Conservation (phyloP, 2,888 invertebrate species). For the Urechis unicinctus region DNA sequence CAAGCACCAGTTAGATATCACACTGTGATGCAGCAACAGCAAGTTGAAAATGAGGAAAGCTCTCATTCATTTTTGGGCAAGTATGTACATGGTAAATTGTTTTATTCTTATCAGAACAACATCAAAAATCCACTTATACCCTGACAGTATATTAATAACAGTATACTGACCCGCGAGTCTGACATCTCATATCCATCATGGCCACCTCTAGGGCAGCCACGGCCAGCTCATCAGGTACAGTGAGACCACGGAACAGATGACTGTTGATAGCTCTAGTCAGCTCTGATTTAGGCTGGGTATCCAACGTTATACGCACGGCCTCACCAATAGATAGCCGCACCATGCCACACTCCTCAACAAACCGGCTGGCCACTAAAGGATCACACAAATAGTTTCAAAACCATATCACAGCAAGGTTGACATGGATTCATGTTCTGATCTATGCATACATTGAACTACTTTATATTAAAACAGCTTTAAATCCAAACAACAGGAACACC, state of each 20-base stretch:
- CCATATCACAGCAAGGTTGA: too few species aligned
- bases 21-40: too few species aligned
- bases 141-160: background rate
- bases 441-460: too few species aligned
- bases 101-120: too few species aligned
- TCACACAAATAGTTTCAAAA: slow-evolving; percentile 2
- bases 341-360: slow-evolving; percentile 46
- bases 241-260: slow-evolving; percentile 37
- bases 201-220: slow-evolving; percentile 43
- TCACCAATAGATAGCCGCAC: slow-evolving; percentile 48
- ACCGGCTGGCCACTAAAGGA: slow-evolving; percentile 43
- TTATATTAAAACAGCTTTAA: too few species aligned
- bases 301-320: slow-evolving; percentile 40
- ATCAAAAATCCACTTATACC: background rate
- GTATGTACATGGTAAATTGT: too few species aligned
- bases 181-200: slow-evolving; percentile 45
- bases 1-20: too few species aligned
- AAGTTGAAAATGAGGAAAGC: too few species aligned
- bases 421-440: too few species aligned
- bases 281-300: slow-evolving; percentile 38
- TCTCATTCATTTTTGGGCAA: too few species aligned
- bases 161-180: slow-evolving; percentile 43
- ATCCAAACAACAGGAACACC: too few species aligned
- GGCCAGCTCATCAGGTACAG: slow-evolving; percentile 46
- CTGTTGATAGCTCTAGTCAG: slow-evolving; percentile 34